Evolutionary conservation across 1,140 invertebrate species (phyloP).

Genomic region (Diuraphis noxia): DNA sequence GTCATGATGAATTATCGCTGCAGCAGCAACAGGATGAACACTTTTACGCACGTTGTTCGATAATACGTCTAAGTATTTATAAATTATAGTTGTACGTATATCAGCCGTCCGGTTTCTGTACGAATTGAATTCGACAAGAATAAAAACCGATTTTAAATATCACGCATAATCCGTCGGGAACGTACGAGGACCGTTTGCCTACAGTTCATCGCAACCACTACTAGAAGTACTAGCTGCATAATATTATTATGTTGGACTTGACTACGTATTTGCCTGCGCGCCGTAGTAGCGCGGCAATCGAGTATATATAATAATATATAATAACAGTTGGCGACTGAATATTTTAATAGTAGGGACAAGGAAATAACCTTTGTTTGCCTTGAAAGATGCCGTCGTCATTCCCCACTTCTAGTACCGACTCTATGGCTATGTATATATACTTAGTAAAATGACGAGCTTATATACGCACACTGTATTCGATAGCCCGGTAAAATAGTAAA

Average conservation of each 20-base stretch:
- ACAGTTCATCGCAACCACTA: constrained; percentile 36
- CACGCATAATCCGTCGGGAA: background rate
- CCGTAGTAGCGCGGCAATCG: background rate
- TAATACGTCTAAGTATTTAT: background rate
- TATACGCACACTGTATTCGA: background rate
- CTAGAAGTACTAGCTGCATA: background rate
- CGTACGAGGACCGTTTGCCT: constrained; percentile 18
- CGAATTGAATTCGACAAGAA: background rate
- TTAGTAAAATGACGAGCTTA: background rate
- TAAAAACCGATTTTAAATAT: background rate
- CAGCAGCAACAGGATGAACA: background rate
- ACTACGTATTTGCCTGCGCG: background rate
- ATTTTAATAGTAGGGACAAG: constrained; percentile 34
- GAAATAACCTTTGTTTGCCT: constrained; percentile 54
- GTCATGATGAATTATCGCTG: constrained; percentile 11
- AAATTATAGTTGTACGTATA: background rate
- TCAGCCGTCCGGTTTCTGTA: background rate
- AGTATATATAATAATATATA: background rate
- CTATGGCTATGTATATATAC: background rate
- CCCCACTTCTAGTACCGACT: background rate
- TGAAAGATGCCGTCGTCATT: background rate
- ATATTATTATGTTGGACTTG: background rate
- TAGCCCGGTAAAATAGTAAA: background rate
- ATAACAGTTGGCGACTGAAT: background rate
- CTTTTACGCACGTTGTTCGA: background rate